phyloP scores from a whole-genome alignment of 1,140 invertebrate species.

The Drosophila tsacasi region DNA sequence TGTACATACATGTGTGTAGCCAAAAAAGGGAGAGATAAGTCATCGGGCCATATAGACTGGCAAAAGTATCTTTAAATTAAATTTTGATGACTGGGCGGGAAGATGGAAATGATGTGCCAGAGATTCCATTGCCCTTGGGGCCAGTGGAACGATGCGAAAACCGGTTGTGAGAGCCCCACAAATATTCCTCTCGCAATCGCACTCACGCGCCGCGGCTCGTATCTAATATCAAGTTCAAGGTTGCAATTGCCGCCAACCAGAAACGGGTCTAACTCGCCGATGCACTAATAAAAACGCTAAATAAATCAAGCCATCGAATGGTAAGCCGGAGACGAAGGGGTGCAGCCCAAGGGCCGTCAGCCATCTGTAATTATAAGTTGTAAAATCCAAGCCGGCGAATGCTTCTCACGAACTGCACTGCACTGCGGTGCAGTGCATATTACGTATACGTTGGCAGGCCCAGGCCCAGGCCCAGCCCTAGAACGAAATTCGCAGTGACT shows the following conservation, averaged over 20 bases:
- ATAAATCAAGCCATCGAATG: slow-evolving; percentile 51
- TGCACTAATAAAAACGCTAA: slow-evolving; percentile 71
- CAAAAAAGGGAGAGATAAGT: slow-evolving; percentile 31
- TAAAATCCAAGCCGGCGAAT: slow-evolving; percentile 30
- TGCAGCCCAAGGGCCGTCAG: slow-evolving; percentile 7
- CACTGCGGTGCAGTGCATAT: slow-evolving; percentile 43
- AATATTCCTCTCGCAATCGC: slow-evolving; percentile 39
- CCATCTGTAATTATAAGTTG: slow-evolving; percentile 63
- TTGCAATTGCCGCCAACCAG: slow-evolving; percentile 52
- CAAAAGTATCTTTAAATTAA: slow-evolving; percentile 68
- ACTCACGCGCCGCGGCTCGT: slow-evolving; percentile 45
- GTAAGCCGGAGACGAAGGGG: background rate
- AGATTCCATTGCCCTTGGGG: slow-evolving; percentile 56
- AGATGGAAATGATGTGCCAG: slow-evolving; percentile 32
- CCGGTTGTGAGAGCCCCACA: slow-evolving; percentile 55
- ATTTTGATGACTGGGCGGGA: slow-evolving; percentile 66
- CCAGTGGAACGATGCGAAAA: slow-evolving; percentile 40
- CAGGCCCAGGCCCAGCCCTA: slow-evolving; percentile 50
- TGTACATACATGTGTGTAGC: too few relatives aligned
- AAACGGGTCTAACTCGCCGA: slow-evolving; percentile 67
- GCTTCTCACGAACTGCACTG: slow-evolving; percentile 65
- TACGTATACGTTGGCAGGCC: slow-evolving; percentile 60
- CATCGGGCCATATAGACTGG: slow-evolving; percentile 45
- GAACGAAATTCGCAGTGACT: slow-evolving; percentile 55
- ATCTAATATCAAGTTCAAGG: slow-evolving; percentile 84